Conservation (phyloP, 2,113 vertebrate genomes). For the Hydrochoerus hydrochaeris region DNA sequence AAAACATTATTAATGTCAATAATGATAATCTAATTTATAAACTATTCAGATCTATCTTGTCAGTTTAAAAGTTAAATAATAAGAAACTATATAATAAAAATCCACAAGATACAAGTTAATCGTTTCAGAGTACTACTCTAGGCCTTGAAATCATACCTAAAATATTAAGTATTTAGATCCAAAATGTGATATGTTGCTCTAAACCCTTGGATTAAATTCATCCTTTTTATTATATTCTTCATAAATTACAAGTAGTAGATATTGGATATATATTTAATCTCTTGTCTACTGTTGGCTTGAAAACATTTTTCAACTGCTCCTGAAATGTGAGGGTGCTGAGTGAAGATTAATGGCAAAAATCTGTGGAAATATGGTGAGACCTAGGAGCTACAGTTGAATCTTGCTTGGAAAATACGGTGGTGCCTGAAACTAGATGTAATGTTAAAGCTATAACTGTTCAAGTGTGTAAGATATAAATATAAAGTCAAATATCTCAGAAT, state of each 20-base stretch:
- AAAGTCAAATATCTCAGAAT: not conserved
- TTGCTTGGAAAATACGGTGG: not conserved
- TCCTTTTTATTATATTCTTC: conserved; percentile 3
- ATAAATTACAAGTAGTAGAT: not conserved
- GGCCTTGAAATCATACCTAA: not conserved
- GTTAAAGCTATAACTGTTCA: not conserved
- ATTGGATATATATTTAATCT: not conserved
- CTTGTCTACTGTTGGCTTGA: not conserved
- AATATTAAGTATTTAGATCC: not conserved
- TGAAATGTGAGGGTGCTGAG: not conserved
- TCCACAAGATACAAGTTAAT: not conserved
- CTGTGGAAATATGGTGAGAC: accelerated
- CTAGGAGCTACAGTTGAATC: not conserved
- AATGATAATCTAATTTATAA: conserved; percentile 22
- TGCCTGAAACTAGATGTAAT: not conserved
- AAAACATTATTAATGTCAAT: not conserved
- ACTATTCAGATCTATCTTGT: not conserved
- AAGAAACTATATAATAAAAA: not conserved
- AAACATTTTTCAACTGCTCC: not conserved
- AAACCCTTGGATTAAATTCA: not conserved
- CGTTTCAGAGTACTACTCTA: not conserved
- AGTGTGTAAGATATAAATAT: not conserved
- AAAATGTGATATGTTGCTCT: not conserved
- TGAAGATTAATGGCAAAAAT: not conserved
- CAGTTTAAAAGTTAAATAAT: not conserved